Base-by-base conservation (phyloP, 2,797 vertebrate genomes). In the Lindbergichthys nudifrons region DNA sequence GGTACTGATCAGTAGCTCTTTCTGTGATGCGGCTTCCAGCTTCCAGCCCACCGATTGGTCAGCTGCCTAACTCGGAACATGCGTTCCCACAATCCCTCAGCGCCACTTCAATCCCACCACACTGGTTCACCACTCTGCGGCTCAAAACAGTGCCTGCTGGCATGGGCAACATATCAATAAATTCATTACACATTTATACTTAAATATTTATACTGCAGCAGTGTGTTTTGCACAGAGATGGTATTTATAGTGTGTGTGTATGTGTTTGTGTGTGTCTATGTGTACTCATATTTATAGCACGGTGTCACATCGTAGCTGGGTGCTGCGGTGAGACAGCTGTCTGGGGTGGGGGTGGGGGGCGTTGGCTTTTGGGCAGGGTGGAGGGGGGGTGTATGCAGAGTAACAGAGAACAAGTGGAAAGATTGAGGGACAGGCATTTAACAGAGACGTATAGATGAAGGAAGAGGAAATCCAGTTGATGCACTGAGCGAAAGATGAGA, bases 111-210 rank as follows among this genome's bases (percentile, higher is more conserved):
- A 95, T 93, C 85, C 88, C 87, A 87, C 93, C 92, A 92, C 92
- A 90, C 80, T 91, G 93, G 93, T 94, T 93, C 88, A 91, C 94
- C 94, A 92, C 93, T 90, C 85, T 92, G 89, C 43, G 91, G 88
- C 83, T 92, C 86, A 87, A 91, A 94, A 92, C 92, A 90, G 93
- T 90, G 92, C 90, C 91, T 92, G 89, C 89, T 93, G 90, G 89
- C 92, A 93, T 80, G 91, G 85, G 87, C 92, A 91, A 94, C 92
- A 94, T 93, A 95, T 94, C 94, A 94, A 93, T 95, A 95, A 92
- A 93, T 94, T 94, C 93, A 94, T 95, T 95, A 95, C 93, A 90
- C 87, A 92, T 94, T 94, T 94, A 92, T 94, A 94, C 92, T 94
- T 92, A 93, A 94, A 94, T 92, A 95, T 94, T 93, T 94, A 91